phyloP scores from a whole-genome alignment of 2,888 invertebrate species.

The Danaus chrysippus region DNA sequence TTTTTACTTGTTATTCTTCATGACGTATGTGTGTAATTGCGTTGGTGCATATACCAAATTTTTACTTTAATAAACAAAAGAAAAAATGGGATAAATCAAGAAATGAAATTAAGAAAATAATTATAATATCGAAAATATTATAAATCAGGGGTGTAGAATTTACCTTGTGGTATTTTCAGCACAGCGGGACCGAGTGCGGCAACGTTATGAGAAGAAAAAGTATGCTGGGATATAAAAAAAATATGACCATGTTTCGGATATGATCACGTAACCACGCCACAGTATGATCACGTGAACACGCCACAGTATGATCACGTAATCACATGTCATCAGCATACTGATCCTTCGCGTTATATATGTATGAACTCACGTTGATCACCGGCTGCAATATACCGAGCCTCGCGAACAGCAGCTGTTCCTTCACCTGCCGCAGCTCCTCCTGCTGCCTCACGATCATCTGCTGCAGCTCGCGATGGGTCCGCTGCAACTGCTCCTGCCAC shows the following conservation, averaged over 20 bases:
- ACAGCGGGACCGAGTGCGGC: neutral
- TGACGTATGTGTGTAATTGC: no score
- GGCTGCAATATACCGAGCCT: conserved; percentile 83
- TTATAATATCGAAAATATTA: neutral
- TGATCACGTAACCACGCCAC: neutral
- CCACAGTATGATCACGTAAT: neutral
- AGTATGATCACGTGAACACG: neutral
- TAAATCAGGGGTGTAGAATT: neutral
- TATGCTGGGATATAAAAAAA: neutral
- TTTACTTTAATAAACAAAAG: neutral
- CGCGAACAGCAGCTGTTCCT: conserved; percentile 91
- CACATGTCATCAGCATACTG: neutral
- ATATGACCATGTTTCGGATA: neutral
- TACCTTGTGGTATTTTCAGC: neutral
- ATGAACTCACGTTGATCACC: conserved; percentile 55
- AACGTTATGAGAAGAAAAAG: conserved; percentile 1
- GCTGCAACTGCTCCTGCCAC: conserved; percentile 85
- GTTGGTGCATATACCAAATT: no score
- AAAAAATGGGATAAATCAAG: neutral
- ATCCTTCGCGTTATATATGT: neutral
- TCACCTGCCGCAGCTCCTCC: conserved; percentile 90
- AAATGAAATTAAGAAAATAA: neutral
- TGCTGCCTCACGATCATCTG: conserved; percentile 91
- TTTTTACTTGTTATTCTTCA: no score
- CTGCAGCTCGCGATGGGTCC: conserved; percentile 92